phyloP scores from a whole-genome alignment of 2,888 invertebrate species.

The Operophtera brumata region DNA sequence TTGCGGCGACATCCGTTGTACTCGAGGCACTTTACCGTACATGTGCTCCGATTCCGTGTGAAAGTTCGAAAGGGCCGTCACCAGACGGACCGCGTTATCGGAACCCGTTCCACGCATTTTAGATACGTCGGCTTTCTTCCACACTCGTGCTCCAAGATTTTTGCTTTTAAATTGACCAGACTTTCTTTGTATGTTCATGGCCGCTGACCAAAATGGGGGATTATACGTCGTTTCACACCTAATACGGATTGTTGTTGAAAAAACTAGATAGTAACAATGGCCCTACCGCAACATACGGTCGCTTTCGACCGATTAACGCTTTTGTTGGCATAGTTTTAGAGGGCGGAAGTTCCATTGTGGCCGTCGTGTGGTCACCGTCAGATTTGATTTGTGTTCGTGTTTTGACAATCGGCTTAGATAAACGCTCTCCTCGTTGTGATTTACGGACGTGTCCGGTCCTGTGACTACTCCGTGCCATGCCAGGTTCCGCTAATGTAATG shows the following conservation, averaged over 20 bases:
- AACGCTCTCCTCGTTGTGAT: slow-evolving; percentile 44
- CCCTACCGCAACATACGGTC: slow-evolving; percentile 53
- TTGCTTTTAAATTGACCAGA: slow-evolving; percentile 58
- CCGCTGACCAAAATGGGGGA: slow-evolving; percentile 44
- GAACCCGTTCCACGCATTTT: slow-evolving; percentile 66
- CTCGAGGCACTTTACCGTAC: slow-evolving; percentile 54
- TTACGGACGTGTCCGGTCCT: slow-evolving; percentile 45
- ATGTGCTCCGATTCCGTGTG: slow-evolving; percentile 64
- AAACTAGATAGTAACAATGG: slow-evolving; percentile 44
- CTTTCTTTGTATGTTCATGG: slow-evolving; percentile 48
- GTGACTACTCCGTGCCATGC: slow-evolving; percentile 14
- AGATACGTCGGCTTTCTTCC: slow-evolving; percentile 67
- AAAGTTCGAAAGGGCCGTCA: slow-evolving; percentile 69
- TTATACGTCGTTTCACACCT: slow-evolving; percentile 57
- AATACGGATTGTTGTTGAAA: slow-evolving; percentile 43
- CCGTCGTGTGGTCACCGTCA: slow-evolving; percentile 59
- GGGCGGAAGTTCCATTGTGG: slow-evolving; percentile 64
- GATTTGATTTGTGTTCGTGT: slow-evolving; percentile 62
- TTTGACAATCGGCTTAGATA: slow-evolving; percentile 64
- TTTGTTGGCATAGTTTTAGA: slow-evolving; percentile 50
- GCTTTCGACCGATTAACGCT: slow-evolving; percentile 51
- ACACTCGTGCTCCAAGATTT: slow-evolving; percentile 43
- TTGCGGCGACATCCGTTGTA: slow-evolving; percentile 75
- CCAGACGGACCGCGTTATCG: slow-evolving; percentile 54
- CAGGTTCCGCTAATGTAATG: slow-evolving; percentile 32